Base-by-base conservation (phyloP, 2,797 vertebrate species). In the Dipus sagitta region DNA sequence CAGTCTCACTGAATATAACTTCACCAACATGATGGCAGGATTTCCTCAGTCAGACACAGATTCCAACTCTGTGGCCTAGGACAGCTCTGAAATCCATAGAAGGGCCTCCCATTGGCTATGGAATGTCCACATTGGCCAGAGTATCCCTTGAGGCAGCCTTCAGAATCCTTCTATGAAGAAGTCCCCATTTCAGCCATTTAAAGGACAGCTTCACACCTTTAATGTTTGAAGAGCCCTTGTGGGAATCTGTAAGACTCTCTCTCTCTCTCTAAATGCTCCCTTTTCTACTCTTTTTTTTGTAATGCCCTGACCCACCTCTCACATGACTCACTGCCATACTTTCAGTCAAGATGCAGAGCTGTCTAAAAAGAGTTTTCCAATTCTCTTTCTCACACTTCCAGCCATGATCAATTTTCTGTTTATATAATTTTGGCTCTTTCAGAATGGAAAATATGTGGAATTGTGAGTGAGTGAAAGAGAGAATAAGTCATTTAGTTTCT, bases 331-430 rank as follows among this genome's bases (percentile, higher is more conserved):
- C 2, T 88, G 23, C 34, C 26, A 5, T 12, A 71, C 20, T 26
- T 83, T 83, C 70, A 38, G 65, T 90, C 88, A 90, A 72, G 47
- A 91, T 18, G 0, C 21, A 71, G 15, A 92, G 32, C 17, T n/a
- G 21, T 64, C 32, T 74, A 76, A 52, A 84, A 86, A 86, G 28
- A 58, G 42, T 58, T 34, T 21, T 74, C 18, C 18, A 32, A 32
- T 9, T 8, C 13, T 18, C 54, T 14, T 52, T 74, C 54, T 32
- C 11, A 47, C 21, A 10, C 3, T 52, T 54, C 38, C 24, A 87
- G 38, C 26, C 54, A 68, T 26, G 34, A 89, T 92, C 47, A 90
- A 18, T 64, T 80, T 85, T 68, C 70, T 64, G 13, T 87, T 92
- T 77, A 75, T 88, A 6, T 68, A 60, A 77, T 77, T 58, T 58